Percentiles rank a stretch among this genome's conserved stretches.
phyloP scores from a whole-genome alignment of 2,113 vertebrate genomes.

The Callipepla squamata region DNA sequence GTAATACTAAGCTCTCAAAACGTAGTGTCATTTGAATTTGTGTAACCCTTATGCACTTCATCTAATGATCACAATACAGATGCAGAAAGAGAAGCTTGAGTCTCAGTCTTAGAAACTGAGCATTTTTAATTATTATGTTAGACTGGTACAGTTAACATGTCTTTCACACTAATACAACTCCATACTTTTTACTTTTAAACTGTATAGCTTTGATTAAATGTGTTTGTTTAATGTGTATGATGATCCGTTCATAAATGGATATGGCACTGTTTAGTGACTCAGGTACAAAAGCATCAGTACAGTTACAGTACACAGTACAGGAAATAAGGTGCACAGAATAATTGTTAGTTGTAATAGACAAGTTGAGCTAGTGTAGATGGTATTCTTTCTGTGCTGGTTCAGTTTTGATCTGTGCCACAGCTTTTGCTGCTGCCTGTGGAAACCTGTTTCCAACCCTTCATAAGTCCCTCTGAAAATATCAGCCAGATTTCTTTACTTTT shows the following conservation, averaged over 20 bases:
- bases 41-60: not conserved
- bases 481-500: not conserved
- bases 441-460: not conserved
- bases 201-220: not conserved
- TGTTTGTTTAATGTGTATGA: not conserved
- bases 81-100: not conserved
- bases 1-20: not conserved
- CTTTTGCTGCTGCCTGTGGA: not conserved
- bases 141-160: not conserved
- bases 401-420: not conserved
- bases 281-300: not conserved
- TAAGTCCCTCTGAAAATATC: not conserved
- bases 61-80: not conserved
- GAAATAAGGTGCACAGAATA: not conserved
- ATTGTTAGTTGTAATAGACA: not conserved
- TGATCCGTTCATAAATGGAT: not conserved
- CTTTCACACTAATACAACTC: not conserved
- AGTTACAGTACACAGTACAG: not conserved
- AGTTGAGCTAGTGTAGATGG: not conserved
- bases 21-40: not conserved
- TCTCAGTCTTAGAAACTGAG: not conserved
- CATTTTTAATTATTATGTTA: not conserved
- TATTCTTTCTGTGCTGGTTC: not conserved
- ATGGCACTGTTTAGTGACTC: not conserved
- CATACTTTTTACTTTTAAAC: not conserved